phyloP scores from a whole-genome alignment of 2,797 vertebrate species.

The Calcarius lapponicus region DNA sequence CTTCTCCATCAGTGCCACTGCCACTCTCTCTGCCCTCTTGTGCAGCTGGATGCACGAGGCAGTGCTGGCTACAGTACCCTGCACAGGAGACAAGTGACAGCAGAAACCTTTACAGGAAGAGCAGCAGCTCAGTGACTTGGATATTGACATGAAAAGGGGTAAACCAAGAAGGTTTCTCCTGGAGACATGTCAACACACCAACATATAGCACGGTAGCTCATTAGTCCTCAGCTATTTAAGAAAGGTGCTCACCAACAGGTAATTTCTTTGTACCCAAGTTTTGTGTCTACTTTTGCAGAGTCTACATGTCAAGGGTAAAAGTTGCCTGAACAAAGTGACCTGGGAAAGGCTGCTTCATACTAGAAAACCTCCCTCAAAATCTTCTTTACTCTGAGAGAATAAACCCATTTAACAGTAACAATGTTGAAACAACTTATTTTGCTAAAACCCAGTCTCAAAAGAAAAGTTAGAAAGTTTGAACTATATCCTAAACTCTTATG shows the following conservation, averaged over 20 bases:
- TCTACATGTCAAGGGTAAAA: neutral
- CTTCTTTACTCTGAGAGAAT: neutral
- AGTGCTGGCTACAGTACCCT: constrained; percentile 90
- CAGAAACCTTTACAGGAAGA: neutral
- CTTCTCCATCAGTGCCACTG: constrained; percentile 84
- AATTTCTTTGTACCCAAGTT: neutral
- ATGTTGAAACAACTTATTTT: neutral
- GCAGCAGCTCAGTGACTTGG: neutral
- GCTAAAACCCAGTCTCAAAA: neutral
- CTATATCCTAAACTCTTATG: neutral
- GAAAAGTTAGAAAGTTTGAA: neutral
- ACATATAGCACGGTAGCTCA: neutral
- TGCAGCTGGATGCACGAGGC: constrained; percentile 93
- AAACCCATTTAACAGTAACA: neutral
- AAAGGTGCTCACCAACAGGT: neutral
- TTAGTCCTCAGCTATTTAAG: neutral
- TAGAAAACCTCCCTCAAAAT: neutral
- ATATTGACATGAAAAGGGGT: neutral
- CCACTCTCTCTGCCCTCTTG: constrained; percentile 91
- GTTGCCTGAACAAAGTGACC: neutral
- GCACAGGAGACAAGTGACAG: neutral
- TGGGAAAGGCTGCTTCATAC: neutral
- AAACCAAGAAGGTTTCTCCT: neutral
- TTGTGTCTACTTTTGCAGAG: neutral
- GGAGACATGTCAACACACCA: neutral